A percentile compares a stretch with the other conserved stretches of the same genome.
phyloP scores from a whole-genome alignment of 2,888 invertebrate species.

The Malacosoma neustria region DNA sequence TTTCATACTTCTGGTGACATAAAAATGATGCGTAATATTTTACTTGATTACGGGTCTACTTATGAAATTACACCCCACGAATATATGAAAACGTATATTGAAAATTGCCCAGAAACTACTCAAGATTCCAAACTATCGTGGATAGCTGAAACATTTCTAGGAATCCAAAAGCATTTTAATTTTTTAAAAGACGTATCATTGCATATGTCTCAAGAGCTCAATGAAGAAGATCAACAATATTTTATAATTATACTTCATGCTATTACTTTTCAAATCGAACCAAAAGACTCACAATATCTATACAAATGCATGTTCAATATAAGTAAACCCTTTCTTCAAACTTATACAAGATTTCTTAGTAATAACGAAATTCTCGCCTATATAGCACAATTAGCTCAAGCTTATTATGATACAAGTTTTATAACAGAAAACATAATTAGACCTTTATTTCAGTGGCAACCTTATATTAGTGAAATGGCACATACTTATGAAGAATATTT shows the following conservation, averaged over 20 bases:
- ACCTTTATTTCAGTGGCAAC: slow-evolving; percentile 64
- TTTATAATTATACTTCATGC: slow-evolving; percentile 48
- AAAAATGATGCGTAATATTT: slow-evolving; percentile 46
- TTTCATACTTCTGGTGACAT: slow-evolving; percentile 55
- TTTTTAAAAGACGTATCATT: slow-evolving; percentile 39
- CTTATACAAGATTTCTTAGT: slow-evolving; percentile 53
- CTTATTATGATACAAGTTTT: slow-evolving; percentile 63
- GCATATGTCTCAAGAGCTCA: slow-evolving; percentile 37
- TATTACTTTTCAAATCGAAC: slow-evolving; percentile 41
- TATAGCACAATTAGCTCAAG: slow-evolving; percentile 59
- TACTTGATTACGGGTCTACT: slow-evolving; percentile 35
- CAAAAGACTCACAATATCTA: slow-evolving; percentile 36
- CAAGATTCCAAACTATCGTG: slow-evolving; percentile 51
- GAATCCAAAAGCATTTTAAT: slow-evolving; percentile 41
- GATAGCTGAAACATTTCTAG: slow-evolving; percentile 52
- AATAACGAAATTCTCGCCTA: slow-evolving; percentile 56
- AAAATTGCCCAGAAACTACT: slow-evolving; percentile 43
- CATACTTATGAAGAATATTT: slow-evolving; percentile 44
- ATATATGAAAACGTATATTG: slow-evolving; percentile 51
- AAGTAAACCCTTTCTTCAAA: slow-evolving; percentile 42
- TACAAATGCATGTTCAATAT: slow-evolving; percentile 61
- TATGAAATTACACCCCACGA: slow-evolving; percentile 45
- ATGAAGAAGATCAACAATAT: slow-evolving; percentile 44
- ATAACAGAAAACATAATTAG: slow-evolving; percentile 62
- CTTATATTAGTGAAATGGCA: slow-evolving; percentile 55